Evolutionary conservation across 1,140 invertebrate genomes (phyloP), one percentile per base, ranked within the genome.

Genomic region (Diorhabda carinulata): DNA sequence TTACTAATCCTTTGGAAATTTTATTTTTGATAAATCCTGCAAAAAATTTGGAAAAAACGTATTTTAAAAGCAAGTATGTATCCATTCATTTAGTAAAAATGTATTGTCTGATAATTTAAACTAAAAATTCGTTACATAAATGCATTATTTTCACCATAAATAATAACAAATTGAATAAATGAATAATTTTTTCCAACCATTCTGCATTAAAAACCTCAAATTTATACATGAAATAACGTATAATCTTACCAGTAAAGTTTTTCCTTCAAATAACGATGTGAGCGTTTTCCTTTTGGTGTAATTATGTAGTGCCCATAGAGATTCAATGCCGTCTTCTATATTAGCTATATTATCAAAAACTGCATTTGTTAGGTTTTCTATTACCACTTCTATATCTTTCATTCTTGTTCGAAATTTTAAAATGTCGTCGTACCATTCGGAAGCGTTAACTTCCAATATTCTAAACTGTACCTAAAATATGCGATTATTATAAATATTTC

Each of bases 341-440:
- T 90, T 90, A 52, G 87, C 87, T 5, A 92, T 83, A 5, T 85
- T 83, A 71, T 87, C 84, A 75, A 92, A 92, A 0, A 89, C 85
- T 3, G 84, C 83, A 45, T 86, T 85, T 7, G 91, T 85, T 4
- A 93, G 79, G 74, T 91, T 92, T 79, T 92, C 88, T 68, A 92
- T 86, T 7, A 82, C 82, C 66, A 87, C 87, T 81, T 93, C 90
- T 25, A 92, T 84, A 67, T 89, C 86, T 73, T 87, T 88, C 66
- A 91, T 86, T 60, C 85, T 83, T 2, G 81, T 79, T 8, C 87
- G 84, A 76, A 91, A 92, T 76, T 85, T 83, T 60, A 89, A 84
- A 74, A 94, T 92, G 76, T 90, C 87, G 73, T 93, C 88, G 76
- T 92, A 90, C 91, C 91, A 92, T 3, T 85, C 82, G 5, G 86